These are phyloP conservation scores for Anolis carolinensis DNA, from an alignment of 2,113 vertebrate species.

Conservation along the genomic window DNA sequence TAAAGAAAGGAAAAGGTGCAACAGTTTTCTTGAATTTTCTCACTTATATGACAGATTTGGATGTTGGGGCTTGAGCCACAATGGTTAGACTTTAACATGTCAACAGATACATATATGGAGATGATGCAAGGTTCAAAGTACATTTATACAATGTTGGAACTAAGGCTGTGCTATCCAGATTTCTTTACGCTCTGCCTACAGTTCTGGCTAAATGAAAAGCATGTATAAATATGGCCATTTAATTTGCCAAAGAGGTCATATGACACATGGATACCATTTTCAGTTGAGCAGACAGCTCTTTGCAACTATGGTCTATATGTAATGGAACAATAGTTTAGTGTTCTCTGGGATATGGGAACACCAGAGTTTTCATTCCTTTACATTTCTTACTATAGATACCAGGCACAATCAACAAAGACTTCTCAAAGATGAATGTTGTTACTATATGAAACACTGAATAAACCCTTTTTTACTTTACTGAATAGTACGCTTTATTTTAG, in stretches of 20 bases:
- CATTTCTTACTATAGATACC: conserved; percentile 75
- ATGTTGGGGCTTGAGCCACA: neutral
- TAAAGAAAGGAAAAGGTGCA: neutral
- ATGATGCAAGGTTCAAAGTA: neutral
- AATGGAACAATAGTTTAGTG: conserved; percentile 63
- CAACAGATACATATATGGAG: neutral
- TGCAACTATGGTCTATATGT: conserved; percentile 65
- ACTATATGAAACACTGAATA: conserved; percentile 75
- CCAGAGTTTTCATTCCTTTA: conserved; percentile 69
- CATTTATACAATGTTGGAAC: neutral
- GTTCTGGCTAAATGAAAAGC: conserved; percentile 50
- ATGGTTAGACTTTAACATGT: neutral
- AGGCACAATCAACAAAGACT: conserved; percentile 78
- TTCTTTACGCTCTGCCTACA: neutral
- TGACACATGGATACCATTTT: conserved; percentile 64
- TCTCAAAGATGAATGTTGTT: conserved; percentile 73
- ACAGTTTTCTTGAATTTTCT: neutral
- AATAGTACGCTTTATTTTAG: conserved; percentile 69
- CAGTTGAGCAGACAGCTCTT: conserved; percentile 65
- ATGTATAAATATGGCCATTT: conserved; percentile 52
- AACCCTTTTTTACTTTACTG: conserved; percentile 71
- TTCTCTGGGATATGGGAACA: conserved; percentile 66
- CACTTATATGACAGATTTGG: neutral
- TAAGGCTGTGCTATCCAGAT: neutral
- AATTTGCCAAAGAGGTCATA: conserved; percentile 58